Percentiles rank a stretch among this genome's conserved stretches.
These are phyloP conservation scores for Gracilinanus agilis DNA, from an alignment of 2,113 vertebrate species.

Conservation along the genomic window DNA sequence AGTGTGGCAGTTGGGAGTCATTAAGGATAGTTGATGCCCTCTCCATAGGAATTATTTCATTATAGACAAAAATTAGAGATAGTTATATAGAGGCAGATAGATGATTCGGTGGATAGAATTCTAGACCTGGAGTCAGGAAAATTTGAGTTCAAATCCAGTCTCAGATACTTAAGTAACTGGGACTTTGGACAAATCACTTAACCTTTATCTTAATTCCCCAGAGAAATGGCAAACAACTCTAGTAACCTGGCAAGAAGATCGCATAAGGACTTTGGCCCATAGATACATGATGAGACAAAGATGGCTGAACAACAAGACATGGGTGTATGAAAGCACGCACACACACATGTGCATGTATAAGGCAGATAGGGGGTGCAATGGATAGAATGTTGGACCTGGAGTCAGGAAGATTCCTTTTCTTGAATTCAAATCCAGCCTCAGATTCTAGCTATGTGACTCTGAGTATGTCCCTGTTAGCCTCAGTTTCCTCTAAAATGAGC, in stretches of 20 bases:
- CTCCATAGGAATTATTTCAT: background rate
- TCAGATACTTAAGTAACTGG: background rate
- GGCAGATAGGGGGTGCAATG: too few relatives aligned
- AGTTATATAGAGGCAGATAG: background rate
- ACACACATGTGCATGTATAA: too few relatives aligned
- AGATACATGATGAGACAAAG: background rate
- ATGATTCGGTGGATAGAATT: background rate
- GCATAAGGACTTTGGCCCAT: background rate
- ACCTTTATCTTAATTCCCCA: background rate
- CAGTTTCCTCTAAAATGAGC: too few relatives aligned
- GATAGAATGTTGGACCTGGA: too few relatives aligned
- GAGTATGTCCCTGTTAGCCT: too few relatives aligned
- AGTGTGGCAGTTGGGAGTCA: background rate
- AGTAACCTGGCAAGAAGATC: background rate
- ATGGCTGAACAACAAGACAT: background rate
- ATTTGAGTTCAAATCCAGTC: background rate
- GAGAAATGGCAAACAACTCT: background rate
- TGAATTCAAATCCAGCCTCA: too few relatives aligned
- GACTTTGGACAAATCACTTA: background rate
- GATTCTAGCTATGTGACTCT: too few relatives aligned
- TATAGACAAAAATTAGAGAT: too few relatives aligned
- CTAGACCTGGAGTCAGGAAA: background rate
- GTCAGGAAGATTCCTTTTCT: too few relatives aligned
- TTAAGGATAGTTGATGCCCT: background rate
- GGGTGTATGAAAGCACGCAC: background rate